Evolutionary conservation across 1,140 invertebrate genomes (phyloP).

Genomic region (Bathynomus jamesi): DNA sequence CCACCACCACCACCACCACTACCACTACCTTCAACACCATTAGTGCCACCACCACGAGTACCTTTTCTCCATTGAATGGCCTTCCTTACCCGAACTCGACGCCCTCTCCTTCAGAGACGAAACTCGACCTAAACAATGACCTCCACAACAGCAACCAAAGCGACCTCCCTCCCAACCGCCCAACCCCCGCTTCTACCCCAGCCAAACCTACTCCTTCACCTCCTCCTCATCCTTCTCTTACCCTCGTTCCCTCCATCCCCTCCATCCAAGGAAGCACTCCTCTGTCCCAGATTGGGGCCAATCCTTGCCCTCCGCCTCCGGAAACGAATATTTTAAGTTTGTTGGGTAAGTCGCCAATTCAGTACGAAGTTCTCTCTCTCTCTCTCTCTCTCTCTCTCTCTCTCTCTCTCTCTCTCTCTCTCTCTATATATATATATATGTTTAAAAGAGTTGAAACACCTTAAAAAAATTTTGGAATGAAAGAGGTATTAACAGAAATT

Average conservation of each 20-base stretch:
- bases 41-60: slow-evolving; percentile 19
- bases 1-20: slow-evolving; percentile 26
- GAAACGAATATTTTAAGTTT: slow-evolving; percentile 26
- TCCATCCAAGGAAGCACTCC: slow-evolving; percentile 72
- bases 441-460: too few species aligned
- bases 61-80: slow-evolving; percentile 8
- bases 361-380: too few species aligned
- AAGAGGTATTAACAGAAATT: too few species aligned
- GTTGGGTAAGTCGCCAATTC: too few species aligned
- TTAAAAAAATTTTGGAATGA: too few species aligned
- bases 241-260: too few species aligned
- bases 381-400: too few species aligned
- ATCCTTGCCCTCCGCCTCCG: slow-evolving; percentile 40
- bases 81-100: slow-evolving; percentile 9
- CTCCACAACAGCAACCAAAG: background rate
- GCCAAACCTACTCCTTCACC: slow-evolving; percentile 19
- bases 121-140: background rate
- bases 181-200: slow-evolving; percentile 20
- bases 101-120: background rate
- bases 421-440: too few species aligned
- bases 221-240: too few species aligned
- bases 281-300: slow-evolving; percentile 72
- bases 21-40: slow-evolving; percentile 18
- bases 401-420: too few species aligned
- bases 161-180: background rate